These are phyloP conservation scores for Rhagonycha fulva DNA, from an alignment of 2,888 invertebrate species.

Conservation along the genomic window DNA sequence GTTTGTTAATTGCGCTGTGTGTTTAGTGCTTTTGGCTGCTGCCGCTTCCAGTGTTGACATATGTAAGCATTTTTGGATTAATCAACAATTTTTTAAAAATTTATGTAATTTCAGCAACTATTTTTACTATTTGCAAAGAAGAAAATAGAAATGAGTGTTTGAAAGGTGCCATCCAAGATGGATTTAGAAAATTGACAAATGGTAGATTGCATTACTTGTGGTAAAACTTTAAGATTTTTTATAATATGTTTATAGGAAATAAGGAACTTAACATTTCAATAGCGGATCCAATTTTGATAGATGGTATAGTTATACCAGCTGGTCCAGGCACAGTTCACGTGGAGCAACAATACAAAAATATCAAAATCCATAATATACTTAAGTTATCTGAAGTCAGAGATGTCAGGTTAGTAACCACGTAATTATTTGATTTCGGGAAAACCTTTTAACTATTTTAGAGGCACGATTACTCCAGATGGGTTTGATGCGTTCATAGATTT, in stretches of 20 bases:
- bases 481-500: background rate
- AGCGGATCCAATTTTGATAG: conserved; percentile 56
- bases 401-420: conserved; percentile 57
- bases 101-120: background rate
- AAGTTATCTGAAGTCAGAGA: conserved; percentile 57
- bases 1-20: background rate
- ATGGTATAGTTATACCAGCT: conserved; percentile 51
- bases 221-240: background rate
- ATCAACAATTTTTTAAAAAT: background rate
- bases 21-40: background rate
- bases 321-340: conserved; percentile 67
- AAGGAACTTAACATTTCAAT: conserved; percentile 62
- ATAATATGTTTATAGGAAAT: conserved; percentile 56
- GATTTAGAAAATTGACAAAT: background rate
- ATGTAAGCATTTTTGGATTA: background rate
- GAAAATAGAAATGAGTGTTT: background rate
- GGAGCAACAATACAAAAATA: conserved; percentile 69
- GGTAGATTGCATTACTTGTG: background rate
- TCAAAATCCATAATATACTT: conserved; percentile 65
- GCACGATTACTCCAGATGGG: background rate
- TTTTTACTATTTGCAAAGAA: background rate
- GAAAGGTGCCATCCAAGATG: background rate
- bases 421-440: background rate
- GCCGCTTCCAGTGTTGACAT: background rate
- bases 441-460: background rate